These are phyloP conservation scores for Rhinoderma darwinii DNA, from an alignment of 2,113 vertebrate species.

Conservation along the genomic window DNA sequence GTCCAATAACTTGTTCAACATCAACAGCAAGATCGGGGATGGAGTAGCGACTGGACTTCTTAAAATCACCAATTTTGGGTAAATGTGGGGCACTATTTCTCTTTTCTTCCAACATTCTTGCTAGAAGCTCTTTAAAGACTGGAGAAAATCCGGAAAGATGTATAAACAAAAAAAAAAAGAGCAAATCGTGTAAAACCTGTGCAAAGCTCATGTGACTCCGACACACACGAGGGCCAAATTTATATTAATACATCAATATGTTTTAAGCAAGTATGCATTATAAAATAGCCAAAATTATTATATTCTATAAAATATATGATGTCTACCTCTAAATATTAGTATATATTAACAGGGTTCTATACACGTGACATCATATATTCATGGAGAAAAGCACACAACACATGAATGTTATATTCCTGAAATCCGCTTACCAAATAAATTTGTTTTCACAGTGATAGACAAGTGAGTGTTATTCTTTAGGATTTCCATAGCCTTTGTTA, in stretches of 20 bases:
- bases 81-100: conserved; percentile 94
- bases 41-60: conserved; percentile 95
- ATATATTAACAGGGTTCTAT: no score
- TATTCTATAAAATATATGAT: no score
- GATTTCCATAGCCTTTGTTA: conserved; percentile 97
- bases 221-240: no score
- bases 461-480: conserved; percentile 98
- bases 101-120: conserved; percentile 89
- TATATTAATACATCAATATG: no score
- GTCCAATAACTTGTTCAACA: conserved; percentile 94
- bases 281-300: no score
- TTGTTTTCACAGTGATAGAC: conserved; percentile 99
- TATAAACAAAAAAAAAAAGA: not conserved
- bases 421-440: conserved; percentile 87
- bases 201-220: no score
- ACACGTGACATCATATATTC: not conserved
- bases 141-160: not conserved
- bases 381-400: not conserved
- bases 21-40: conserved; percentile 97
- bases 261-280: no score
- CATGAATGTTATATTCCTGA: not conserved
- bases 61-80: conserved; percentile 97
- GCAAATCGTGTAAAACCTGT: no score
- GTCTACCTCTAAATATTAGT: no score
- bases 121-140: conserved; percentile 97